Evolutionary conservation across 2,113 vertebrate species (phyloP).

Genomic region (Sander lucioperca): DNA sequence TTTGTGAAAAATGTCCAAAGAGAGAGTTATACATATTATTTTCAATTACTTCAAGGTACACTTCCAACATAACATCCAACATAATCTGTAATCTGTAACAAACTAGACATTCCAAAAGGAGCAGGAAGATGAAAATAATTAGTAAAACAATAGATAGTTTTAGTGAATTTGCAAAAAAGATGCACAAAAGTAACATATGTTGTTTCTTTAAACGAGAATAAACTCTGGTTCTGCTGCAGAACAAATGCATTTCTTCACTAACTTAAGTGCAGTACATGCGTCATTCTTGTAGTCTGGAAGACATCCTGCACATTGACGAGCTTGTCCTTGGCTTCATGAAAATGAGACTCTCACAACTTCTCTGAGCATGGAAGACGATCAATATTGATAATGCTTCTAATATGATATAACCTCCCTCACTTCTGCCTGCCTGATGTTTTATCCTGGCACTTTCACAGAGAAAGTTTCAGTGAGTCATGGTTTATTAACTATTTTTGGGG

Average conservation of each 20-base stretch:
- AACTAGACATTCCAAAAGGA: not conserved
- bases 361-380: constrained; percentile 39
- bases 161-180: not conserved
- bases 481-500: constrained; percentile 58
- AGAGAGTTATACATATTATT: not conserved
- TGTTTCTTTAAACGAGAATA: not conserved
- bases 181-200: not conserved
- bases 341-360: constrained; percentile 45
- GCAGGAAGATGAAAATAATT: not conserved
- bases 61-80: not conserved
- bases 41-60: not conserved
- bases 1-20: not conserved
- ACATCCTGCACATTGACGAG: constrained; percentile 15
- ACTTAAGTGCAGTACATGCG: not conserved
- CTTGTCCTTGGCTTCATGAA: constrained; percentile 33
- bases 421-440: constrained; percentile 41
- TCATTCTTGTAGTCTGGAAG: constrained; percentile 6
- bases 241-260: not conserved
- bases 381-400: constrained; percentile 60
- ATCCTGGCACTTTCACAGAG: constrained; percentile 46
- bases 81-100: not conserved
- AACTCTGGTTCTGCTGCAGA: not conserved
- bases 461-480: constrained; percentile 58
- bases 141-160: not conserved
- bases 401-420: constrained; percentile 46